Base-by-base conservation (phyloP, 2,888 invertebrate species). In the Protophormia terraenovae region DNA sequence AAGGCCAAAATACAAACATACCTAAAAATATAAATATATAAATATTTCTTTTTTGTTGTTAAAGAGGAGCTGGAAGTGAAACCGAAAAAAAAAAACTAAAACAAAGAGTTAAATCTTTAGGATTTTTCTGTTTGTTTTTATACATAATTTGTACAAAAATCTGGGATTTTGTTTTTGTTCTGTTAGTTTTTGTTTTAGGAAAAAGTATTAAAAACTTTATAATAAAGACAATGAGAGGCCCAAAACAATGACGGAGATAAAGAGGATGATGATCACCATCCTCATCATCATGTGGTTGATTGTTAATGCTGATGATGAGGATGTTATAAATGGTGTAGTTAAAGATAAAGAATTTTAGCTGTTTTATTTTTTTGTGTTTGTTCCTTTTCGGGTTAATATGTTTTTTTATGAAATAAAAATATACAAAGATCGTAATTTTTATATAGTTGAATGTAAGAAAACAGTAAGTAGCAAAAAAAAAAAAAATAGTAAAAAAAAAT, bases 211-310 rank as follows among this genome's bases (percentile, higher is more conserved):
- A 67, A 81, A 67, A 67, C 16, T 47, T 72, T 81, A 78, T 81
- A 82, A 82, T 85, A 79, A 85, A 85, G 85, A 85, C 85, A 85
- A 81, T 85, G 84, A 73, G 84, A 73, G 66, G 35, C 45, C 27
- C 35, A 62, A 73, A 72, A 81, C 81, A 85, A 82, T 82, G 82
- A 82, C 55, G 71, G 41, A 45, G 29, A 78, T 78, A 14, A 41
- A 77, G 81, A 67, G 67, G 77, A 82, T 79, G 69, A 73, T 27
- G 29, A 72, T 41, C 71, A 71, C 7, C 50, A 50, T 62, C 60
- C 73, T 19, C 24, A 53, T 82, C 62, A 78, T 85, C 55, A 78
- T 77, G 78, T 29, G 72, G 71, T 78, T 64, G 84, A 35, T 71
- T 69, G 75, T 76, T 79, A 75, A 64, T 35, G 62, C 60, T 81